A percentile compares a stretch with the other conserved stretches of the same genome.
Evolutionary conservation across 2,113 vertebrate genomes (phyloP).

Genomic region (Micronycteris hirsuta): DNA sequence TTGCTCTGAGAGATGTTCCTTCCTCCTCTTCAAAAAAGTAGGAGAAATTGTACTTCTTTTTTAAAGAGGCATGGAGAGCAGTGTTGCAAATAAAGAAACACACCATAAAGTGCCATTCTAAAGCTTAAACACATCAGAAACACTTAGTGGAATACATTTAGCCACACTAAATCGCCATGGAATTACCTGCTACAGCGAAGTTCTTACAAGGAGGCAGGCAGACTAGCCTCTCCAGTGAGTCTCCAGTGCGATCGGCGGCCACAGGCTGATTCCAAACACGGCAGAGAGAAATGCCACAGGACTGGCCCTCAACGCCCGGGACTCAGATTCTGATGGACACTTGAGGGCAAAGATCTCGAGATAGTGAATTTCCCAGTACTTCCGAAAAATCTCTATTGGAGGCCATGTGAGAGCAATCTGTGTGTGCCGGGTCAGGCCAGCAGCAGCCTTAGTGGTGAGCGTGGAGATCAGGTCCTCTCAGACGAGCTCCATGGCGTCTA

Average conservation of each 20-base stretch:
- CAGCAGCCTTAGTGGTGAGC: too few relatives aligned
- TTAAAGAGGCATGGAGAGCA: neutral
- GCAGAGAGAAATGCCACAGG: neutral
- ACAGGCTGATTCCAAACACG: rapidly evolving
- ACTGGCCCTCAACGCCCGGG: neutral
- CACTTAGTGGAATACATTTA: neutral
- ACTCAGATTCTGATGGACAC: too few relatives aligned
- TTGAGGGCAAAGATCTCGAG: neutral
- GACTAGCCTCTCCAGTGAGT: too few relatives aligned
- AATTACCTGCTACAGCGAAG: neutral
- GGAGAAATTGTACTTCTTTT: neutral
- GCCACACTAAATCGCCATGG: neutral
- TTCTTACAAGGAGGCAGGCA: neutral
- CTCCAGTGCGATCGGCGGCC: rapidly evolving
- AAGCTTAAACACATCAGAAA: too few relatives aligned
- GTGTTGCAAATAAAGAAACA: neutral
- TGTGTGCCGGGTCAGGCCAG: neutral
- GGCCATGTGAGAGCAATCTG: rapidly evolving
- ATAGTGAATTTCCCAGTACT: neutral
- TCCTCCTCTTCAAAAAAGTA: neutral
- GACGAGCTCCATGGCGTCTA: neutral
- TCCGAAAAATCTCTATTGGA: neutral
- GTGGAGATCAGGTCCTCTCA: neutral
- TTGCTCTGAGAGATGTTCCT: neutral
- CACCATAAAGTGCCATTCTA: rapidly evolving